A percentile compares a stretch with the other conserved stretches of the same genome.
Conservation (phyloP, 53 echinoderm and acorn worm species). For the Holothuria scabra region DNA sequence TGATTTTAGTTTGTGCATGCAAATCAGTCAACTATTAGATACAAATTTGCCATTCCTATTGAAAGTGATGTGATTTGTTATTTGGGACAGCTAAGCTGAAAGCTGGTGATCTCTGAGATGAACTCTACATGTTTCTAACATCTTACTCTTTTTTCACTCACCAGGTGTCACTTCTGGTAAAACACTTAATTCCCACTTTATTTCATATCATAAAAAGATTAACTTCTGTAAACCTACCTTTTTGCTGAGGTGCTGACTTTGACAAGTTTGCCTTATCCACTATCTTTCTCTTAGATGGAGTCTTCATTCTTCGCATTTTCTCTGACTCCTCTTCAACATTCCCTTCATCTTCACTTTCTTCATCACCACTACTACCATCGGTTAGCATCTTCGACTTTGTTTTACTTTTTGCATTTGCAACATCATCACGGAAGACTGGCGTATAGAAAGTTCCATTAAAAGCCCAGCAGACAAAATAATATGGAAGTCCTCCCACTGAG, state of each 20-base stretch:
- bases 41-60: no score
- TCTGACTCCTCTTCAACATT: neutral
- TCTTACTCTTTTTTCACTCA: no score
- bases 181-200: no score
- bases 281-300: conserved; percentile 25
- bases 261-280: neutral
- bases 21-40: no score
- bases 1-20: no score
- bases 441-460: conserved; percentile 56
- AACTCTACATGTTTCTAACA: no score
- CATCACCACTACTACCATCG: conserved; percentile 19
- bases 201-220: no score
- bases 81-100: no score
- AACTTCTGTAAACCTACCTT: neutral
- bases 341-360: conserved; percentile 35
- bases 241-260: neutral
- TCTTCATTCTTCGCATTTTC: neutral
- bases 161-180: no score
- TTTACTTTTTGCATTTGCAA: neutral
- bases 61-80: no score
- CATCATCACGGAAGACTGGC: conserved; percentile 41
- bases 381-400: neutral
- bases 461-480: conserved; percentile 68
- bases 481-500: conserved; percentile 28
- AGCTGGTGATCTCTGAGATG: no score